These are phyloP conservation scores for Trididemnum miniatum DNA, from an alignment of 23 tunicate species.

Conservation along the genomic window DNA sequence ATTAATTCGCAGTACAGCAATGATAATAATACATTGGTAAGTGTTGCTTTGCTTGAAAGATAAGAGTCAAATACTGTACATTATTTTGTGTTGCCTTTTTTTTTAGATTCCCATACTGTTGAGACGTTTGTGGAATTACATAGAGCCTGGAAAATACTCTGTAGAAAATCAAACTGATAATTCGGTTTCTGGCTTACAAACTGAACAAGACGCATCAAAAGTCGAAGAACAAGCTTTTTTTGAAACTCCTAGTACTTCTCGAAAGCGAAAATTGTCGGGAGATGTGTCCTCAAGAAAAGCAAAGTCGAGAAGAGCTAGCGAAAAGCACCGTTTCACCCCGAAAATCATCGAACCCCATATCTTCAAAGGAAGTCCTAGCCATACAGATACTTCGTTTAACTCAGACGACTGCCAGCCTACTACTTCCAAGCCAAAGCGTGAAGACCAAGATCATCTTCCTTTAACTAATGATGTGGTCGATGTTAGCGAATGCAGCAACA, in stretches of 20 bases:
- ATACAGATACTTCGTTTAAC: neutral
- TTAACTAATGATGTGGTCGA: constrained; percentile 11
- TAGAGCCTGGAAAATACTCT: constrained; percentile 61
- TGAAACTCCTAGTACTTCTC: neutral
- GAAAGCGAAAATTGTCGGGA: constrained; percentile 29
- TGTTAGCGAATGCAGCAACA: constrained; percentile 59
- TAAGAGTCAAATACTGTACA: too few relatives aligned
- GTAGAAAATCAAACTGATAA: neutral
- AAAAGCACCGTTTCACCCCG: neutral
- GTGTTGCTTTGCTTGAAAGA: too few relatives aligned
- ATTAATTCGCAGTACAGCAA: constrained; percentile 10
- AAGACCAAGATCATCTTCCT: neutral
- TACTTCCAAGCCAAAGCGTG: too few relatives aligned
- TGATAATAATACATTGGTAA: constrained; percentile 24
- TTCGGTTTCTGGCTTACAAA: too few relatives aligned
- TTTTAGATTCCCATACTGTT: constrained; percentile 58
- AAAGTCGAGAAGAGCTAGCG: constrained; percentile 6
- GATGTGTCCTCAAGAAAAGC: neutral
- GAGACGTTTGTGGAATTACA: constrained; percentile 71
- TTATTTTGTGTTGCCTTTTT: too few relatives aligned
- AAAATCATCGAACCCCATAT: neutral
- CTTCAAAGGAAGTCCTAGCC: neutral
- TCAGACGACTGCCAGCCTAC: neutral
- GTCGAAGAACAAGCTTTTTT: neutral
- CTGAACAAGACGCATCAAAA: neutral